Evolutionary conservation across 2,888 invertebrate genomes (phyloP).

Genomic region (Andricus quercusramuli): DNA sequence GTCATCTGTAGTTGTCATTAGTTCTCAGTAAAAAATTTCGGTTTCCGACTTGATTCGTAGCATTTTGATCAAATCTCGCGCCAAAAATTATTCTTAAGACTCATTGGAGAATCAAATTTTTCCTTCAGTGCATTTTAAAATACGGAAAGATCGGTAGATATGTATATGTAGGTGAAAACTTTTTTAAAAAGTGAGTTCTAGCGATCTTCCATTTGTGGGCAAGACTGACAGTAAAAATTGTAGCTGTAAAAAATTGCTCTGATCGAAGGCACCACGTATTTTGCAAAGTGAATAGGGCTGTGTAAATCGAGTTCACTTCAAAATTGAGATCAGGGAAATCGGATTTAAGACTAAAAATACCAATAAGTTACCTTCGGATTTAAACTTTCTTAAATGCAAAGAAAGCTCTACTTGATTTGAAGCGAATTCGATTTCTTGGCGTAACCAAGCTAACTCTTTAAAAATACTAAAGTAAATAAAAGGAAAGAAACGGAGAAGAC

Average conservation of each 20-base stretch:
- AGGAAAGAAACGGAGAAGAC: background rate
- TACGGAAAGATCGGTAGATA: background rate
- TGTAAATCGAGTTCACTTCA: background rate
- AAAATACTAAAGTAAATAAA: background rate
- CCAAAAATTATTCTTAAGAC: too few relatives aligned
- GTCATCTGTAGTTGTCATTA: too few relatives aligned
- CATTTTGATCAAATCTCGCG: too few relatives aligned
- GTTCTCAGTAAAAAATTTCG: too few relatives aligned
- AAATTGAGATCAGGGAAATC: background rate
- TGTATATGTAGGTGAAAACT: background rate
- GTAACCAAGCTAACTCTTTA: background rate
- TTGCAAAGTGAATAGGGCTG: background rate
- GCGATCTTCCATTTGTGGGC: background rate
- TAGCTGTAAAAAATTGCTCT: slow-evolving; percentile 11
- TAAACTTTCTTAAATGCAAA: background rate
- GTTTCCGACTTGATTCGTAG: too few relatives aligned
- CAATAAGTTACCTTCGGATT: background rate
- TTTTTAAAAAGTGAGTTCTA: background rate
- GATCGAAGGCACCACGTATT: slow-evolving; percentile 38
- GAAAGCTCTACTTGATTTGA: background rate
- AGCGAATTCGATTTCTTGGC: background rate
- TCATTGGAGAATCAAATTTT: background rate
- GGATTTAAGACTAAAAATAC: background rate
- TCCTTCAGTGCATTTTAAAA: background rate
- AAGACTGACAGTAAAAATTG: background rate